Conservation (phyloP, 1,140 invertebrate genomes). For the Aphis craccivora region DNA sequence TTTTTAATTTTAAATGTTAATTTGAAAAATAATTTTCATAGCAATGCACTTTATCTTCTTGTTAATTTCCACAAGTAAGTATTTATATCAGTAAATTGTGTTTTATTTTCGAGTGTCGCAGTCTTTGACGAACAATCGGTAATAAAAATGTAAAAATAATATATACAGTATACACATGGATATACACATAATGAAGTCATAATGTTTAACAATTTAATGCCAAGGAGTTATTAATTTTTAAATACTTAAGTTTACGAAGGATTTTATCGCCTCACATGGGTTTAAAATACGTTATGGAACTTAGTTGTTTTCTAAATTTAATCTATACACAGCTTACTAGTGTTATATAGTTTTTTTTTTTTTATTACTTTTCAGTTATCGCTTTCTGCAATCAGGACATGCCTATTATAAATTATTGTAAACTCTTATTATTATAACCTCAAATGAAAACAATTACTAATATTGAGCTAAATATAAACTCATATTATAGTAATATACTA, state of each 20-base stretch:
- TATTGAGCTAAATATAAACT: neutral
- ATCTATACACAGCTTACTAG: neutral
- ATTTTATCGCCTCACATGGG: neutral
- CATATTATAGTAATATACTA: neutral
- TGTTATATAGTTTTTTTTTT: neutral
- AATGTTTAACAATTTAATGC: neutral
- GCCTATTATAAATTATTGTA: neutral
- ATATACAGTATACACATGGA: neutral
- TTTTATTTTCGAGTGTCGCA: neutral
- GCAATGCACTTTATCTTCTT: neutral
- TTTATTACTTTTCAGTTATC: neutral
- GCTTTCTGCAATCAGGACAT: neutral
- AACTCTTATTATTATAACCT: neutral
- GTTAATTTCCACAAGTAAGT: neutral
- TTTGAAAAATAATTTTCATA: neutral
- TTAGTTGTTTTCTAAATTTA: neutral
- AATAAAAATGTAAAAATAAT: slow-evolving; percentile 10
- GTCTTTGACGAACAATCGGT: slow-evolving; percentile 1
- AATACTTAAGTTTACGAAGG: neutral
- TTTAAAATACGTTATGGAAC: neutral
- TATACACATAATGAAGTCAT: neutral
- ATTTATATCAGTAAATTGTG: neutral
- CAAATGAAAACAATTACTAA: neutral
- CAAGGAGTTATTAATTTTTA: neutral
- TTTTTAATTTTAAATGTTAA: neutral